Percentiles rank a stretch among this genome's conserved stretches.
phyloP scores from a whole-genome alignment of 2,888 invertebrate species.

The Dasypogon diadema region DNA sequence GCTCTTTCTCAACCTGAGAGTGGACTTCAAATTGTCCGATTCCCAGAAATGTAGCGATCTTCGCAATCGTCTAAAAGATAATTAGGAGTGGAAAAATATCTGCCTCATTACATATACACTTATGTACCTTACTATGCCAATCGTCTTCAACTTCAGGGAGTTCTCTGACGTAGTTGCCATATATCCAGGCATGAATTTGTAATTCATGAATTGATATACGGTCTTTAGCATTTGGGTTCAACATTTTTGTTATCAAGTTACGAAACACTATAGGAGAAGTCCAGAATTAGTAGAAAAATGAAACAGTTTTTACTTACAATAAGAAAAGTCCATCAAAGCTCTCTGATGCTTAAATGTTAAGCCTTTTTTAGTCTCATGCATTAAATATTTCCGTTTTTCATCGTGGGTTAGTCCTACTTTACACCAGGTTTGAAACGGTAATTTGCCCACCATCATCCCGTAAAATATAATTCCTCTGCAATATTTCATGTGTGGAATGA shows the following conservation, averaged over 20 bases:
- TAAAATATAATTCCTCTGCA: slow-evolving; percentile 80
- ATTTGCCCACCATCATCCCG: slow-evolving; percentile 79
- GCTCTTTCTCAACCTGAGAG: slow-evolving; percentile 71
- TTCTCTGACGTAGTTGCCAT: slow-evolving; percentile 52
- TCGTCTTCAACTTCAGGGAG: slow-evolving; percentile 55
- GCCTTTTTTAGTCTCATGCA: slow-evolving; percentile 77
- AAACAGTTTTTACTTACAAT: slow-evolving; percentile 52
- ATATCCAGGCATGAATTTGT: slow-evolving; percentile 58
- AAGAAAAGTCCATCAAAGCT: slow-evolving; percentile 60
- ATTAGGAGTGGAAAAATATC: slow-evolving; percentile 5
- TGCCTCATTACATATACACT: neutral
- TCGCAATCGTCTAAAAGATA: slow-evolving; percentile 53
- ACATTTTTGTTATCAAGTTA: slow-evolving; percentile 58
- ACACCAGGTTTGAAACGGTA: slow-evolving; percentile 74
- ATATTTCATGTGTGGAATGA: slow-evolving; percentile 37
- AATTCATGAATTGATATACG: slow-evolving; percentile 58
- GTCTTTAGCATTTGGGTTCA: slow-evolving; percentile 57
- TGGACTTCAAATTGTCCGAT: slow-evolving; percentile 69
- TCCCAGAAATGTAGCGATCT: slow-evolving; percentile 71
- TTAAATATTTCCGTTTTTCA: slow-evolving; percentile 73
- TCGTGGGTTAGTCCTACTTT: slow-evolving; percentile 68
- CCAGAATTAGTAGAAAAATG: too few relatives aligned
- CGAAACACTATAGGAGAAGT: slow-evolving; percentile 56
- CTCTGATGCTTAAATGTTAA: slow-evolving; percentile 73
- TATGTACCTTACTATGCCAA: slow-evolving; percentile 56